Conservation (phyloP, 2,888 invertebrate genomes). For the Phania funesta region DNA sequence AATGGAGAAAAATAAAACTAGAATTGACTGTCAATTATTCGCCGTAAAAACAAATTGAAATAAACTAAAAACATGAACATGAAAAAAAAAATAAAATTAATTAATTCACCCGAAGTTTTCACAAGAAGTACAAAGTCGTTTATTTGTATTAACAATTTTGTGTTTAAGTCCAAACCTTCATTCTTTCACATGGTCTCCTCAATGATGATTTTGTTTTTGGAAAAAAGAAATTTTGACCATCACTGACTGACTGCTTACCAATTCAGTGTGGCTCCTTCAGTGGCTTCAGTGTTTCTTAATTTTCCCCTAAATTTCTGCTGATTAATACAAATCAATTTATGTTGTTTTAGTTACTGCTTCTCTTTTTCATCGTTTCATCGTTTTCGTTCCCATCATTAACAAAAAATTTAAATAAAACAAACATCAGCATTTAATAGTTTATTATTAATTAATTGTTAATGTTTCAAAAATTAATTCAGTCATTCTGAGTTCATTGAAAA, state of each 20-base stretch:
- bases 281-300: no score
- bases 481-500: constrained; percentile 26
- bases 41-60: background rate
- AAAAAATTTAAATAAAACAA: constrained; percentile 9
- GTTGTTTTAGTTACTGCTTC: no score
- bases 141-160: background rate
- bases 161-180: no score
- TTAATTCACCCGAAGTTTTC: constrained; percentile 32
- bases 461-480: constrained; percentile 9
- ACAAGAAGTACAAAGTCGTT: background rate
- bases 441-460: constrained; percentile 8
- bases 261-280: no score
- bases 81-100: constrained; percentile 37
- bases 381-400: constrained; percentile 12
- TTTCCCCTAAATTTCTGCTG: no score
- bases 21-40: background rate
- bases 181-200: no score
- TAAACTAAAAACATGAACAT: background rate
- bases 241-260: no score
- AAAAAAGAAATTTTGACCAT: no score
- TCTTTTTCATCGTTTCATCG: background rate
- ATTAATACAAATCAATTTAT: no score
- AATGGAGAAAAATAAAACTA: background rate
- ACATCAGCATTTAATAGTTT: constrained; percentile 13
- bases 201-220: no score